phyloP scores from a whole-genome alignment of 2,113 vertebrate species.

The Anoura caudifer region DNA sequence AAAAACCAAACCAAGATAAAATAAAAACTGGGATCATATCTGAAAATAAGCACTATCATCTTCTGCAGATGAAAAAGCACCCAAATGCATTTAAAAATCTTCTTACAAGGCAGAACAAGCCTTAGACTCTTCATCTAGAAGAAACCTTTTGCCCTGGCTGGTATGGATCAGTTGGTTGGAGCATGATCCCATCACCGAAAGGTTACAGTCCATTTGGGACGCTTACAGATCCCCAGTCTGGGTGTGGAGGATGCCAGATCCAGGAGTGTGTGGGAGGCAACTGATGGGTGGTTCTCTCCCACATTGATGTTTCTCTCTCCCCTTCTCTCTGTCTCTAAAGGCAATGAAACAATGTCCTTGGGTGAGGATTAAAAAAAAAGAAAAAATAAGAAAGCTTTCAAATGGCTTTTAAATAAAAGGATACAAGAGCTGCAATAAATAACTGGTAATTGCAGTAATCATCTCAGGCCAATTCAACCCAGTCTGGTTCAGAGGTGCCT shows the following conservation, averaged over 20 bases:
- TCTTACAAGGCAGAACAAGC: background rate
- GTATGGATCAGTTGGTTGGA: no score
- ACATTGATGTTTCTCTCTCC: no score
- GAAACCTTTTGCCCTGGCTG: background rate
- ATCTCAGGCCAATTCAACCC: constrained; percentile 89
- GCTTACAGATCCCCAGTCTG: no score
- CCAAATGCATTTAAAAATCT: background rate
- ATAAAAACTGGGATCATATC: background rate
- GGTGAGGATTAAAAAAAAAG: no score
- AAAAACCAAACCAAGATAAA: background rate
- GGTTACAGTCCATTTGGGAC: no score
- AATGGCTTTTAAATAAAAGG: constrained; percentile 76
- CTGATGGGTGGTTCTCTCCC: no score
- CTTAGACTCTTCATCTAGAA: background rate
- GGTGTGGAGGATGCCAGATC: no score
- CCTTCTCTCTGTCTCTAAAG: no score
- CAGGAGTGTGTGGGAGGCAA: no score
- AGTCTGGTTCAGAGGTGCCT: constrained; percentile 74
- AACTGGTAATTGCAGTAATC: constrained; percentile 84
- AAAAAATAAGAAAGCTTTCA: background rate
- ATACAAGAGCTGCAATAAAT: constrained; percentile 94
- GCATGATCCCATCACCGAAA: no score
- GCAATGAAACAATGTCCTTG: no score
- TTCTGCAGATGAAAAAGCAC: background rate
- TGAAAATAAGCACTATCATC: background rate